Evolutionary conservation across 1,140 invertebrate genomes (phyloP), one percentile per base, ranked within the genome.

Genomic region (Sinella curviseta): DNA sequence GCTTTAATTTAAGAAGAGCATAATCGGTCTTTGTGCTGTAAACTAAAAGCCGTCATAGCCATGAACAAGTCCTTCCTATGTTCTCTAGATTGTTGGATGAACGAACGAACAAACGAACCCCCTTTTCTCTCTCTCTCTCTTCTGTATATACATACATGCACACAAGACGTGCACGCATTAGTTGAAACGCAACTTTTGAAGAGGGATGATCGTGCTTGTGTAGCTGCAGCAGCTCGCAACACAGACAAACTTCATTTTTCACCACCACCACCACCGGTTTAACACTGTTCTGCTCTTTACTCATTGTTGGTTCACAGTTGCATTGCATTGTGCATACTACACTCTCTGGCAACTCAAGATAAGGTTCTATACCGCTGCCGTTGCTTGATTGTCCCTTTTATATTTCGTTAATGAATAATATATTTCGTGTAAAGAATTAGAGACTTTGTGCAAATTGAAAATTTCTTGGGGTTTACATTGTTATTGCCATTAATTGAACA

Each of bases 1-100:
- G 65, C 65, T 70, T 70, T 70, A 70, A 70, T 70, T 70, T 70
- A 70, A 70, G 65, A 70, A n/a, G n/a, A n/a, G n/a, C n/a, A n/a
- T n/a, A n/a, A n/a, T n/a, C n/a, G n/a, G n/a, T n/a, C n/a, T n/a
- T n/a, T 48, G 39, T 48, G 39, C 39, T 48, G 39, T 20, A 12
- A 48, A 48, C 39, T 12, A 48, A 48, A 48, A 48, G 20, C 8
- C 39, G 8, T 48, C 39, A 12, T 48, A 12, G 8, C 39, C 20
- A 48, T n/a, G n/a, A n/a, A n/a, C n/a, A 48, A 48, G 8, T 48
- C 20, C 39, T 48, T 8, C 39, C 20, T 8, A 8, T 48, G 39
- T 48, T 48, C 8, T 48, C n/a, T 48, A 20, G 39, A 20, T 48
- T 48, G 39, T 48, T 12, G 39, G 39, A 20, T 20, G 8, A 48